Conservation (phyloP, 2,113 vertebrate genomes). For the Notothenia rossii region DNA sequence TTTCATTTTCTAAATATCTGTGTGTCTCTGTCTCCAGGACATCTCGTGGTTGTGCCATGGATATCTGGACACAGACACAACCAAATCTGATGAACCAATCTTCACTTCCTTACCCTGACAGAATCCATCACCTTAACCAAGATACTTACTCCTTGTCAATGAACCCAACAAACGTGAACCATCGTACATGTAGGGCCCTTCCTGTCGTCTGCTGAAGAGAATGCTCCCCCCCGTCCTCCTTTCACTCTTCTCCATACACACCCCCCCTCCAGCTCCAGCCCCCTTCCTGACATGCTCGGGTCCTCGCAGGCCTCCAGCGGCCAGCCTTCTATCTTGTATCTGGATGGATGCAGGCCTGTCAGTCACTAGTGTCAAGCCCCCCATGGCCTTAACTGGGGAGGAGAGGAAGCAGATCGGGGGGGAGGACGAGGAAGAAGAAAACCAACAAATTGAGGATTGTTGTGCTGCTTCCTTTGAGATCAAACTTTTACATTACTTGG, state of each 20-base stretch:
- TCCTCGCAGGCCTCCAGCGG: constrained; percentile 38
- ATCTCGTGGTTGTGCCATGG: constrained; percentile 71
- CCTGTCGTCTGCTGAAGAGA: constrained; percentile 55
- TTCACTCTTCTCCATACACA: constrained; percentile 15
- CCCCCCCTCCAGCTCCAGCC: constrained; percentile 11
- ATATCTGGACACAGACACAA: constrained; percentile 75
- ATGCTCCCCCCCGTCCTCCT: constrained; percentile 23
- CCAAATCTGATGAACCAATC: constrained; percentile 74
- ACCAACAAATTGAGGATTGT: not conserved
- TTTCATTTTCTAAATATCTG: not conserved
- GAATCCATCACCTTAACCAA: constrained; percentile 67
- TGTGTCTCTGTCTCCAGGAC: constrained; percentile 65
- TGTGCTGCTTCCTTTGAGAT: constrained; percentile 6
- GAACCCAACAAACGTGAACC: constrained; percentile 71
- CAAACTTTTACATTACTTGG: constrained; percentile 47
- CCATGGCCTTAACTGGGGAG: constrained; percentile 64
- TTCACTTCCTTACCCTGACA: constrained; percentile 57
- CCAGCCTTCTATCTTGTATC: constrained; percentile 44
- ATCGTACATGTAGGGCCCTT: constrained; percentile 54
- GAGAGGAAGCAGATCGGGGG: constrained; percentile 39
- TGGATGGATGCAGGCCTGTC: constrained; percentile 56
- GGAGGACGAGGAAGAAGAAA: not conserved
- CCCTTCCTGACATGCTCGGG: constrained; percentile 56
- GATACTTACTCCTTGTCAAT: constrained; percentile 64
- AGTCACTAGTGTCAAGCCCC: constrained; percentile 52